Conservation (phyloP, 1,140 invertebrate genomes). For the Telenomus remus region DNA sequence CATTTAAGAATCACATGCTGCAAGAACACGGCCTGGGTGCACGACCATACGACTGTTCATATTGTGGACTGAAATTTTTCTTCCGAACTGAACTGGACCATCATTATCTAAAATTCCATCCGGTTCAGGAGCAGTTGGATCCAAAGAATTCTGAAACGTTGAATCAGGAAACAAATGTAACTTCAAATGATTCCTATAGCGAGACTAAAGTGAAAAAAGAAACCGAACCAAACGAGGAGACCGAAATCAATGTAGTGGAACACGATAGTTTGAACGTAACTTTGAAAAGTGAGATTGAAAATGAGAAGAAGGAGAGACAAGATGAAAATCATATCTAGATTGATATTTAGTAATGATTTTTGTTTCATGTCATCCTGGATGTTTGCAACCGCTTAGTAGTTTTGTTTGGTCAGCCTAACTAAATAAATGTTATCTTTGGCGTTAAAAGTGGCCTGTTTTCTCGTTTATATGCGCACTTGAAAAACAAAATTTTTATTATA, state of each 20-base stretch:
- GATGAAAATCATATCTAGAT: constrained; percentile 1
- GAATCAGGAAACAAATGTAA: not conserved
- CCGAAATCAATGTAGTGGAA: constrained; percentile 44
- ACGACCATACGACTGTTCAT: constrained; percentile 88
- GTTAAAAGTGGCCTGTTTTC: too few species aligned
- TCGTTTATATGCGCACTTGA: too few species aligned
- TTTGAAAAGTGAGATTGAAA: constrained; percentile 3
- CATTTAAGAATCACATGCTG: constrained; percentile 83
- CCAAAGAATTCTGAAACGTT: too few species aligned
- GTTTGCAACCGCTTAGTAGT: too few species aligned
- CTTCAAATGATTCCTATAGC: constrained; percentile 7
- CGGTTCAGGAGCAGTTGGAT: too few species aligned
- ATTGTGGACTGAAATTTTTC: constrained; percentile 91
- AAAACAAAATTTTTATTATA: too few species aligned
- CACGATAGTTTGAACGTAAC: constrained; percentile 6
- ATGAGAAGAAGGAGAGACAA: constrained; percentile 6
- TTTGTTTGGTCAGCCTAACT: too few species aligned
- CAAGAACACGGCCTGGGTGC: constrained; percentile 86
- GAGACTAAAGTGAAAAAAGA: constrained; percentile 44
- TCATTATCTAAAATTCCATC: constrained; percentile 76
- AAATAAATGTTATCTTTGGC: too few species aligned
- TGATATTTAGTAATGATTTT: too few species aligned
- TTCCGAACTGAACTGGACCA: constrained; percentile 94
- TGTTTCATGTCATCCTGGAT: too few species aligned
- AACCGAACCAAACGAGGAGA: constrained; percentile 37